These are phyloP conservation scores for Sesia bembeciformis DNA, from an alignment of 2,888 invertebrate genomes.

Conservation along the genomic window DNA sequence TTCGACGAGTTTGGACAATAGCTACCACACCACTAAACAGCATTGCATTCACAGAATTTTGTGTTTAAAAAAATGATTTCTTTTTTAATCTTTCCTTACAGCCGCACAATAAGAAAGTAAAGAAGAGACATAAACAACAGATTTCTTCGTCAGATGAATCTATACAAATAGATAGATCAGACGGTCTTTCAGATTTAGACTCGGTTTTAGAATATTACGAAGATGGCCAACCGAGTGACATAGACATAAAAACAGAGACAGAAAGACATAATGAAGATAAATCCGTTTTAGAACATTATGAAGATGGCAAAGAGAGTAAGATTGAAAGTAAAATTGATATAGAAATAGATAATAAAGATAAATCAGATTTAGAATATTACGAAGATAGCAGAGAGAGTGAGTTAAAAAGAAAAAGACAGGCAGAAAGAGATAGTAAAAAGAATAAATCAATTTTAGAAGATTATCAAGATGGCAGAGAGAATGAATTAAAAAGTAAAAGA, in stretches of 20 bases:
- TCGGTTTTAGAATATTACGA: background rate
- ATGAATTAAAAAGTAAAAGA: too few relatives aligned
- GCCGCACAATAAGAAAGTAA: slow-evolving; percentile 3
- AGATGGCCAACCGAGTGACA: background rate
- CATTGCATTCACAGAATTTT: too few relatives aligned
- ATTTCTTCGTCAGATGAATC: background rate
- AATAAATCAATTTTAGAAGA: too few relatives aligned
- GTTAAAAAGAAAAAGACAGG: too few relatives aligned
- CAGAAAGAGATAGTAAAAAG: too few relatives aligned
- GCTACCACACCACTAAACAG: too few relatives aligned
- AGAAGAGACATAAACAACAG: slow-evolving; percentile 3
- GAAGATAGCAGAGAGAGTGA: too few relatives aligned
- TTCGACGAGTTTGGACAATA: too few relatives aligned
- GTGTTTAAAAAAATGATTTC: background rate
- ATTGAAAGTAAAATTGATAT: background rate
- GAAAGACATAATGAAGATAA: background rate
- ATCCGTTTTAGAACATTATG: background rate
- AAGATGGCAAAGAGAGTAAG: background rate
- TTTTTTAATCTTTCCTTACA: background rate
- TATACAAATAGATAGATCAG: background rate
- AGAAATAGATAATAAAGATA: too few relatives aligned
- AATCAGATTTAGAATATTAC: too few relatives aligned
- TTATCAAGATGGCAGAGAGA: too few relatives aligned
- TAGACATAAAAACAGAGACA: background rate
- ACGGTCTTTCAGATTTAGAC: background rate